Evolutionary conservation across 2,797 vertebrate species (phyloP).

Genomic region (Masticophis lateralis): DNA sequence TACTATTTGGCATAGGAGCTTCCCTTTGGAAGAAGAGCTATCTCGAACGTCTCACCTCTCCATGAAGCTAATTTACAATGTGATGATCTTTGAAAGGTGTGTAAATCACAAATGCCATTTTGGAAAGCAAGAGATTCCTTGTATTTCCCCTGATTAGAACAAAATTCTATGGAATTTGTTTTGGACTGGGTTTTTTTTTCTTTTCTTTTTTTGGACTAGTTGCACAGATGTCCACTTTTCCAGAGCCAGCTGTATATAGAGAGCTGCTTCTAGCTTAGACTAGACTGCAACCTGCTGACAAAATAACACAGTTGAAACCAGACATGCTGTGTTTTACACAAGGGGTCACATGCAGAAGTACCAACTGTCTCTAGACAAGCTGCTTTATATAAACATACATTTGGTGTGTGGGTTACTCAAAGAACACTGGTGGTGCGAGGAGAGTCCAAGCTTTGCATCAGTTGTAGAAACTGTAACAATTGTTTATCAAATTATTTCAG

Average conservation of each 20-base stretch:
- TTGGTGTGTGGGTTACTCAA: slow-evolving; percentile 57
- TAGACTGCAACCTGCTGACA: slow-evolving; percentile 65
- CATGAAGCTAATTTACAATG: slow-evolving; percentile 53
- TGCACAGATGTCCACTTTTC: slow-evolving; percentile 63
- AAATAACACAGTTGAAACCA: slow-evolving; percentile 63
- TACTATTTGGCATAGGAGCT: slow-evolving; percentile 49
- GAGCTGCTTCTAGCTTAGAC: slow-evolving; percentile 58
- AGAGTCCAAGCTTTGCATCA: slow-evolving; percentile 45
- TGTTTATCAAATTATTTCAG: slow-evolving; percentile 52
- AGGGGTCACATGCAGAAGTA: slow-evolving; percentile 58
- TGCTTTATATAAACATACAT: slow-evolving; percentile 58
- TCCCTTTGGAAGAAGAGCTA: slow-evolving; percentile 51
- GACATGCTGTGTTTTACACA: slow-evolving; percentile 58
- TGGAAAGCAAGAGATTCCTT: slow-evolving; percentile 55
- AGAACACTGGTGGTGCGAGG: slow-evolving; percentile 18
- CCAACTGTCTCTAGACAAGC: slow-evolving; percentile 53
- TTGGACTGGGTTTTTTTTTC: not conserved
- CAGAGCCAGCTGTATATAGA: slow-evolving; percentile 63
- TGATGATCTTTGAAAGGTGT: slow-evolving; percentile 41
- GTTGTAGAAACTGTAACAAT: slow-evolving; percentile 45
- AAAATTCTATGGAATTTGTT: slow-evolving; percentile 61
- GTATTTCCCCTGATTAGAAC: slow-evolving; percentile 51
- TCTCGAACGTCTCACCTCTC: slow-evolving; percentile 46
- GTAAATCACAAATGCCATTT: slow-evolving; percentile 50
- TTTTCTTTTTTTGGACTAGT: slow-evolving; percentile 52